Conservation (phyloP, 2,797 vertebrate species). For the Lepus townsendii region DNA sequence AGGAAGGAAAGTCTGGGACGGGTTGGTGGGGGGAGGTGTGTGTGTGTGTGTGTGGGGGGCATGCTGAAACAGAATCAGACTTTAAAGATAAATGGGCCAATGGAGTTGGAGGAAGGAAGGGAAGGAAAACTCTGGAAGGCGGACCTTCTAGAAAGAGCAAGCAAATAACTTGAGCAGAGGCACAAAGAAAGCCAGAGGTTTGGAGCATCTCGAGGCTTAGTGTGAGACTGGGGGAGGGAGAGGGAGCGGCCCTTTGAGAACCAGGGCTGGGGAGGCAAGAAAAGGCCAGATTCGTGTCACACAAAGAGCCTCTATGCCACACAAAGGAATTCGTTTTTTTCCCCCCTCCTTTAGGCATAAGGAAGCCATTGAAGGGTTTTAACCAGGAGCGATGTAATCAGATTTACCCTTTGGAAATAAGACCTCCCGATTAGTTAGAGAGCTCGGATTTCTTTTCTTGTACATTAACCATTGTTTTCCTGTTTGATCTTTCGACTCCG, state of each 20-base stretch:
- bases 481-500: constrained; percentile 56
- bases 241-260: neutral
- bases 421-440: constrained; percentile 12
- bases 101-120: neutral
- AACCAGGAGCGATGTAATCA: constrained; percentile 68
- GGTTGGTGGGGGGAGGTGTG: too few species aligned
- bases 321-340: constrained; percentile 54
- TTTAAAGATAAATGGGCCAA: constrained; percentile 23
- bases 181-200: neutral
- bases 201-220: neutral
- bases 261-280: neutral
- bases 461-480: constrained; percentile 45
- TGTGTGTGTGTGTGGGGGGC: neutral
- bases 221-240: neutral
- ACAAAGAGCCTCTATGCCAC: neutral
- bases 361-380: constrained; percentile 67
- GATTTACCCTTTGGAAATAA: constrained; percentile 74
- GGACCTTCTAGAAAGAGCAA: neutral
- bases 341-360: constrained; percentile 48
- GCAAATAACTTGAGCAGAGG: neutral
- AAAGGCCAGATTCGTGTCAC: neutral
- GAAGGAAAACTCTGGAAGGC: neutral
- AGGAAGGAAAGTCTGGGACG: neutral
- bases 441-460: constrained; percentile 70
- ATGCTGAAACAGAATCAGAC: neutral